Base-by-base conservation (phyloP, 2,113 vertebrate genomes). In the Herpailurus yagouaroundi region DNA sequence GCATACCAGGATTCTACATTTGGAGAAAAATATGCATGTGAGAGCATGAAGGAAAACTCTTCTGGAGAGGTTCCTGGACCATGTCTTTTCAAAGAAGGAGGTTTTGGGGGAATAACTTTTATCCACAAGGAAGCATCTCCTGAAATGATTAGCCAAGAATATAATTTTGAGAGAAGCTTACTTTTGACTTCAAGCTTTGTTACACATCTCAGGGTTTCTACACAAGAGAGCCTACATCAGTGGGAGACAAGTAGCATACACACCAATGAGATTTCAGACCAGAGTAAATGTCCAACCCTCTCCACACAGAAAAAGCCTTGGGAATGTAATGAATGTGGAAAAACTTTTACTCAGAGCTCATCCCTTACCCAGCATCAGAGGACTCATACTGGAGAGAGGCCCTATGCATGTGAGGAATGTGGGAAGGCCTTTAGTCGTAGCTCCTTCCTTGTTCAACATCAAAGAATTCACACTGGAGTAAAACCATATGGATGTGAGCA, bases 171-270 rank as follows among this genome's bases (percentile, higher is more conserved):
- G 14, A 97, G 95, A 93, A 94, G 90, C 25, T 97, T 98, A 33
- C 18, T 98, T 79, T 96, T 97, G 85, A 98, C 97, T 29, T 98
- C 97, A 14, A 98, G 85, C 41, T 73, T 97, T 94, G 97, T 97
- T 57, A 96, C 87, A 45, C 93, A 92, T 89, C 91, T 97, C 57
- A 95, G 73, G n/a, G 79, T 95, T 45, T 96, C 97, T 63, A 96
- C 89, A 86, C 91, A 96, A 94, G 98, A 99, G 23, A 97, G 86
- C 36, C 82, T 96, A 4, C 92, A 89, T 76, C 84, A 94, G 23
- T 94, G 91, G 93, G 93, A 93, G 76, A 84, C 92, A 87, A n/a
- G 12, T 71, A 84, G 64, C 41, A 13, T 71, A 57, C 14, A 36
- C 7, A 50, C 57, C 9, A 48, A 2, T 81, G 93, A 93, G 31